Evolutionary conservation across 1,140 invertebrate genomes (phyloP).

Genomic region (Pseudomyrmex flavicornis): DNA sequence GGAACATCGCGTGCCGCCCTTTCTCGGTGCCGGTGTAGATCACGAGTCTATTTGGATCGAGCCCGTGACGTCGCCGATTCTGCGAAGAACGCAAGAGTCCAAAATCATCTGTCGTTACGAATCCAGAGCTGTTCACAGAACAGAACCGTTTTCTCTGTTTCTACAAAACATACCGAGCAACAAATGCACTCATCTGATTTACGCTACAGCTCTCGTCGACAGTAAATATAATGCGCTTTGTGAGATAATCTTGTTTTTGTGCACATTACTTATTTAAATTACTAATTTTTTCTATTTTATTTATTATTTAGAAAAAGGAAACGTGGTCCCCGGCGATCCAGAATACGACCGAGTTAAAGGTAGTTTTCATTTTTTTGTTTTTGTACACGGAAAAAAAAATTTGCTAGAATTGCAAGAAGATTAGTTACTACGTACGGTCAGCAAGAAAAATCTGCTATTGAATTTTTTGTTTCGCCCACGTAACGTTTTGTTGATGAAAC

Average conservation of each 20-base stretch:
- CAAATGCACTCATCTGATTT: slow-evolving; percentile 93
- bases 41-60: slow-evolving; percentile 83
- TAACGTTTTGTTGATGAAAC: too few species aligned
- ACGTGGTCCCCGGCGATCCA: slow-evolving; percentile 86
- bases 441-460: too few species aligned
- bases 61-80: slow-evolving; percentile 79
- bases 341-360: slow-evolving; percentile 86
- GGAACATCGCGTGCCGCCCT: slow-evolving; percentile 87
- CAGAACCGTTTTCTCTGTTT: slow-evolving; percentile 88
- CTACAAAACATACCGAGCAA: slow-evolving; percentile 88
- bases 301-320: slow-evolving; percentile 86
- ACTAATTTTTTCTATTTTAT: slow-evolving; percentile 17
- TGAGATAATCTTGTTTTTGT: background rate
- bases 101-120: slow-evolving; percentile 90
- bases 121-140: slow-evolving; percentile 88
- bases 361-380: background rate
- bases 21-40: slow-evolving; percentile 71
- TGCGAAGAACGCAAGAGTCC: slow-evolving; percentile 74
- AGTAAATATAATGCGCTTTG: background rate
- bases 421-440: too few species aligned
- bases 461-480: too few species aligned
- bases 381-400: background rate
- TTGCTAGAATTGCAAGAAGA: too few species aligned
- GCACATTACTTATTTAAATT: background rate
- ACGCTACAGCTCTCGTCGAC: slow-evolving; percentile 89